Percentiles rank a stretch among this genome's conserved stretches.
phyloP scores from a whole-genome alignment of 2,888 invertebrate species.

The Odontocolon sp. region DNA sequence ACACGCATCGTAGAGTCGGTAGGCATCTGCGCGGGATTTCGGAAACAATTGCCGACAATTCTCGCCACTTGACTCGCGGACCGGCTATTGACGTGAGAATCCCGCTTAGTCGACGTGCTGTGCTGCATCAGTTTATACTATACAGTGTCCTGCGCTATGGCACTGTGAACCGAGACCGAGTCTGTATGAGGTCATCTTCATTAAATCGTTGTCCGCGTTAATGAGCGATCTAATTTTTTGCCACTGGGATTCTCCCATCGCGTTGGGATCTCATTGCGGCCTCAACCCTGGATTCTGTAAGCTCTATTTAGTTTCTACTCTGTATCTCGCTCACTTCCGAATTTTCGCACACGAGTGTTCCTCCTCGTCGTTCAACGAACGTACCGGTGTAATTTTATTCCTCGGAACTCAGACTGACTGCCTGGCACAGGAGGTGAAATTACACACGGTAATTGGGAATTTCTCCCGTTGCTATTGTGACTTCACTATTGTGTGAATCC shows the following conservation, averaged over 20 bases:
- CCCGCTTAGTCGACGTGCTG: constrained; percentile 75
- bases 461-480: constrained; percentile 11
- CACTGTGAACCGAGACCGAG: constrained; percentile 65
- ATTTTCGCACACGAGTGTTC: not conserved
- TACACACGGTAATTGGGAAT: constrained; percentile 25
- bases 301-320: no score
- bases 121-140: constrained; percentile 19
- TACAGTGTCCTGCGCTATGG: constrained; percentile 14
- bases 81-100: constrained; percentile 81
- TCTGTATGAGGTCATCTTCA: constrained; percentile 80
- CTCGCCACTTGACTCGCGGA: constrained; percentile 80
- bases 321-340: not conserved
- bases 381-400: constrained; percentile 26
- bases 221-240: constrained; percentile 80
- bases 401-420: constrained; percentile 13
- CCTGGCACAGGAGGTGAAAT: not conserved
- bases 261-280: not conserved
- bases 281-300: constrained; percentile 5
- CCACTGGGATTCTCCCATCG: constrained; percentile 55
- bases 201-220: constrained; percentile 80
- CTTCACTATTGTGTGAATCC: not conserved
- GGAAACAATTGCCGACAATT: constrained; percentile 81
- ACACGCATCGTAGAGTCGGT: constrained; percentile 27
- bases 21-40: constrained; percentile 80
- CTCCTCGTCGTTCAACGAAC: not conserved